Evolutionary conservation across 92 coral and sea anemone genomes (phyloP), one percentile per base, ranked within the genome.

Genomic region (Siderastrea siderea): DNA sequence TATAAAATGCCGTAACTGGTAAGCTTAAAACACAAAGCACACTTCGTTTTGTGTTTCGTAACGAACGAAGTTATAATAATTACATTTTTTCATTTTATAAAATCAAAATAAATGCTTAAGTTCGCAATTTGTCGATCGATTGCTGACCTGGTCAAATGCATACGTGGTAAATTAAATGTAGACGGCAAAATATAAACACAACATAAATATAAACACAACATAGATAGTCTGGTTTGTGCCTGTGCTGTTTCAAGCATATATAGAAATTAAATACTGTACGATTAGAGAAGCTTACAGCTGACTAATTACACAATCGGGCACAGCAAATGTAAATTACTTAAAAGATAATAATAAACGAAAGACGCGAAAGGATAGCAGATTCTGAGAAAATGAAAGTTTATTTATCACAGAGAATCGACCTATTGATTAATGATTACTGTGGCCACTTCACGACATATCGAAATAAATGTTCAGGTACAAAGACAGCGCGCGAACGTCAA

Each of bases 141-240:
- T 70, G 19, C 19, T 70, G 49, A 66, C 44, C 70, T 15, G 50
- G 73, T 26, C 71, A 60, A 65, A 79, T 10, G 6, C 38, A 26
- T 26, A 26, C 38, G 38, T 26, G 38, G 38, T 26, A 26, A 26
- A 26, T 26, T 67, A 10, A 67, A 67, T 26, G 71, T 26, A 38
- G 71, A 17, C 15, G 15, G 71, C 71, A 45, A 67, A 67, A 67
- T 67, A 67, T 67, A 61, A 61, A 61, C 66, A 61, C 14, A 61
- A 14, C 6, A 26, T 26, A 26, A 26, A 26, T 26, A 26, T 26
- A 26, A 26, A 26, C 38, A 26, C 38, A 26, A 26, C 38, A 26
- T 26, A 26, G 38, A 26, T 26, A 26, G 38, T 26, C 66, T 13
- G 17, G 66, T 13, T 53, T 3, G 1, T 53, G 10, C 7, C 6